A percentile compares a stretch with the other conserved stretches of the same genome.
These are phyloP conservation scores for Epistrophella euchroma DNA, from an alignment of 2,888 invertebrate genomes.

Conservation along the genomic window DNA sequence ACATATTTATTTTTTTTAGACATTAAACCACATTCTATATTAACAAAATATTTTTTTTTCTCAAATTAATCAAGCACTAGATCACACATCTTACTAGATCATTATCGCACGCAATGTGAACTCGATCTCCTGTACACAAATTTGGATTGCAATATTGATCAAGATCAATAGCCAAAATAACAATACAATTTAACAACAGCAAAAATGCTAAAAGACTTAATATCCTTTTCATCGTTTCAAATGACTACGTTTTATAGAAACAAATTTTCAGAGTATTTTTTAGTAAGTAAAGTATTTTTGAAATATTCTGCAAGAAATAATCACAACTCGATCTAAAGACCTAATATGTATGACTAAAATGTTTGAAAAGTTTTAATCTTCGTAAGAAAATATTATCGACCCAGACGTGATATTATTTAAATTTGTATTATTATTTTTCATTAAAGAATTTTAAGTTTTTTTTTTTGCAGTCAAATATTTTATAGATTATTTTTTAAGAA, in stretches of 20 bases:
- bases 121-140: conserved; percentile 6
- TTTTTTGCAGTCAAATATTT: too few relatives aligned
- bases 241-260: neutral
- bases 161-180: neutral
- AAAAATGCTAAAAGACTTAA: neutral
- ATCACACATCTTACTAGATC: conserved; percentile 22
- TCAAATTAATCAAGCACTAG: too few relatives aligned
- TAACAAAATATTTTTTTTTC: too few relatives aligned
- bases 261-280: neutral
- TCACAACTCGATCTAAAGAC: neutral
- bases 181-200: neutral
- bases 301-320: neutral
- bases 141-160: conserved; percentile 12
- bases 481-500: too few relatives aligned
- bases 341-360: neutral
- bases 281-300: neutral
- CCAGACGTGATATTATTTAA: neutral
- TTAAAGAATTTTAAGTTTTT: too few relatives aligned
- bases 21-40: too few relatives aligned
- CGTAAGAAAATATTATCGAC: neutral
- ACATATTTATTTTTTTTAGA: too few relatives aligned
- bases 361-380: neutral
- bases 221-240: neutral
- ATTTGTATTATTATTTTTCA: neutral
- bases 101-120: conserved; percentile 37